phyloP scores from a whole-genome alignment of 2,888 invertebrate genomes.

The Volucella zonaria region DNA sequence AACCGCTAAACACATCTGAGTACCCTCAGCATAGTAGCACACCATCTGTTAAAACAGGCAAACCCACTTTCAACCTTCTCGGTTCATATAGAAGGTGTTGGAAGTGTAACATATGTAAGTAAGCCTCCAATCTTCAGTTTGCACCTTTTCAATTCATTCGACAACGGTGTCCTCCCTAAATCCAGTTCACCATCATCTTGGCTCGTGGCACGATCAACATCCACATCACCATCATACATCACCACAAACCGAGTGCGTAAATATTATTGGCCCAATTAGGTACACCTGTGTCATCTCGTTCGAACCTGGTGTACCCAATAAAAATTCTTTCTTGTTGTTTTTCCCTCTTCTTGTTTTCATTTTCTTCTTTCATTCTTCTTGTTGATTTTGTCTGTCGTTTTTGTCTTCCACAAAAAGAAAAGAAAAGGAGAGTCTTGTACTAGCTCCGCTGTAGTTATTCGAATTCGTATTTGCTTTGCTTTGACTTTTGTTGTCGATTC shows the following conservation, averaged over 20 bases:
- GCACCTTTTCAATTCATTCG: conserved; percentile 46
- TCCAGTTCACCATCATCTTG: conserved; percentile 24
- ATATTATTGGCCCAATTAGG: conserved; percentile 69
- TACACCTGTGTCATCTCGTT: conserved; percentile 71
- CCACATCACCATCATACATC: conserved; percentile 22
- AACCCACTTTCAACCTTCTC: too few species aligned
- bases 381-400: conserved; percentile 21
- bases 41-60: too few species aligned
- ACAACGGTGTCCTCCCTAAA: conserved; percentile 26
- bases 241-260: conserved; percentile 38
- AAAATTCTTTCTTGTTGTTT: conserved; percentile 9
- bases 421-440: conserved; percentile 47
- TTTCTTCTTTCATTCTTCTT: conserved; percentile 59
- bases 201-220: conserved; percentile 36
- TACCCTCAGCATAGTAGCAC: too few species aligned
- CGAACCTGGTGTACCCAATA: conserved; percentile 42
- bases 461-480: neutral
- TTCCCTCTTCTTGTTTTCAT: conserved; percentile 7
- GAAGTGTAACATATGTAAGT: too few species aligned
- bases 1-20: too few species aligned
- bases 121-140: conserved; percentile 3
- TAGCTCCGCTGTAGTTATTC: too few species aligned
- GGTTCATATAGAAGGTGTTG: too few species aligned
- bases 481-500: conserved; percentile 10
- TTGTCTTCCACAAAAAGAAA: conserved; percentile 40